Percentiles rank a stretch among this genome's conserved stretches.
These are phyloP conservation scores for Plumapathes pennacea DNA, from an alignment of 92 coral and sea anemone species.

Conservation along the genomic window DNA sequence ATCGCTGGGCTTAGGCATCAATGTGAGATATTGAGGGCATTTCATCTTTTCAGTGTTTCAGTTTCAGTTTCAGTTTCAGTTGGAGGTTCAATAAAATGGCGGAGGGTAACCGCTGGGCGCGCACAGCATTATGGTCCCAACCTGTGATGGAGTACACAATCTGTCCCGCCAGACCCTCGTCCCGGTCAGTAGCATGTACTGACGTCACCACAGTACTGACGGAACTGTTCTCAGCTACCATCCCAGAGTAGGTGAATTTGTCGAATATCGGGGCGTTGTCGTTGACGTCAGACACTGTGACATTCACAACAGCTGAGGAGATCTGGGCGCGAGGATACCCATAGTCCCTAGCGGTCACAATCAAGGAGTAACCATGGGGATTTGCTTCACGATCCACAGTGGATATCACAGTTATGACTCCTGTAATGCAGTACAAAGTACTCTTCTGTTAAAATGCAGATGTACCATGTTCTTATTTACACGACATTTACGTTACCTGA, in stretches of 20 bases:
- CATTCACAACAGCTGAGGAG: conserved; percentile 70
- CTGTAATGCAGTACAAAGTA: conserved; percentile 24
- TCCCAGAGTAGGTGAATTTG: conserved; percentile 75
- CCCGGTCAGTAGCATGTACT: conserved; percentile 83
- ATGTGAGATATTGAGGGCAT: not conserved
- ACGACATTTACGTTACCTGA: conserved; percentile 50
- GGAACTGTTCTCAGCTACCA: conserved; percentile 67
- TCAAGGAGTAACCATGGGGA: conserved; percentile 76
- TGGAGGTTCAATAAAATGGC: not conserved
- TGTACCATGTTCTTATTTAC: not conserved
- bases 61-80: no score
- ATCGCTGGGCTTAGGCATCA: no score
- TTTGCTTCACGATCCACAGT: conserved; percentile 84
- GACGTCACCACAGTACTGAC: conserved; percentile 51
- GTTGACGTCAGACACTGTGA: conserved; percentile 86
- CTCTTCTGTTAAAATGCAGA: no score
- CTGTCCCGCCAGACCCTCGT: conserved; percentile 85
- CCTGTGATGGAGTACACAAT: conserved; percentile 76
- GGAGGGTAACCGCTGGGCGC: not conserved
- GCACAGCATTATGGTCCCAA: no score
- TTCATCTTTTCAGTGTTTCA: no score
- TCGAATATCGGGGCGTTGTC: conserved; percentile 88
- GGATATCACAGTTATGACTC: conserved; percentile 62
- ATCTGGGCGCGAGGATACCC: conserved; percentile 80
- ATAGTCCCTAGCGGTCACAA: conserved; percentile 82